These are phyloP conservation scores for Tetramorium parvispinum DNA, from an alignment of 1,140 invertebrate species.

Conservation along the genomic window DNA sequence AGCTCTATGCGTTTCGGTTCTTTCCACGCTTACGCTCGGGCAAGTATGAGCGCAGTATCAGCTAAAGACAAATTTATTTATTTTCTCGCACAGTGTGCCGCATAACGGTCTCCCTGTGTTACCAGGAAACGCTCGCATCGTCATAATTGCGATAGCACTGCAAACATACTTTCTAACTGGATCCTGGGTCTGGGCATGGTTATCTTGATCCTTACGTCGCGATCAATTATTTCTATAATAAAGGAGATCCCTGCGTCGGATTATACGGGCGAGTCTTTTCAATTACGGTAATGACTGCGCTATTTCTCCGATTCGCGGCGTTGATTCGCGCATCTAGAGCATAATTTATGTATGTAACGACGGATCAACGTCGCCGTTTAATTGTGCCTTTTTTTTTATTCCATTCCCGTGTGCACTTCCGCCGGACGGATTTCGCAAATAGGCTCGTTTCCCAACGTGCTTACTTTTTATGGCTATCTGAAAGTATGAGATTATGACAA, in stretches of 20 bases:
- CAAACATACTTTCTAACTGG: constrained; percentile 76
- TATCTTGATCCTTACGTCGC: constrained; percentile 38
- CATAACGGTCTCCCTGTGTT: constrained; percentile 68
- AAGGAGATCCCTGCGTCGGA: not conserved
- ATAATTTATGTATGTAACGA: constrained; percentile 13
- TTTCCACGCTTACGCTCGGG: not conserved
- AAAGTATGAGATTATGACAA: not conserved
- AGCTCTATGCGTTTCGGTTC: not conserved
- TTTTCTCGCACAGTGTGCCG: constrained; percentile 64
- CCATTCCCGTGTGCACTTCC: not conserved
- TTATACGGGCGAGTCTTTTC: constrained; percentile 9
- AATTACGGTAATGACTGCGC: constrained; percentile 24
- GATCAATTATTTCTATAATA: constrained; percentile 50
- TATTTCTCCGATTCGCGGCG: not conserved
- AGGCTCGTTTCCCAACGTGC: not conserved
- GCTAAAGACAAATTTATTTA: constrained; percentile 60
- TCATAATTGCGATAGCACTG: constrained; percentile 71
- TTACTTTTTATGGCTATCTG: not conserved
- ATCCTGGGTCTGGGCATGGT: constrained; percentile 32
- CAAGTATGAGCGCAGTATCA: not conserved
- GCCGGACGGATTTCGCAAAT: not conserved
- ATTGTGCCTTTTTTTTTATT: constrained; percentile 5
- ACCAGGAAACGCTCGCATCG: constrained; percentile 66
- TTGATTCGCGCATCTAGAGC: not conserved
- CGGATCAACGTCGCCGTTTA: constrained; percentile 13